Evolutionary conservation across 2,888 invertebrate species (phyloP), one percentile per base, ranked within the genome.

Genomic region (Nomada goodeniana): DNA sequence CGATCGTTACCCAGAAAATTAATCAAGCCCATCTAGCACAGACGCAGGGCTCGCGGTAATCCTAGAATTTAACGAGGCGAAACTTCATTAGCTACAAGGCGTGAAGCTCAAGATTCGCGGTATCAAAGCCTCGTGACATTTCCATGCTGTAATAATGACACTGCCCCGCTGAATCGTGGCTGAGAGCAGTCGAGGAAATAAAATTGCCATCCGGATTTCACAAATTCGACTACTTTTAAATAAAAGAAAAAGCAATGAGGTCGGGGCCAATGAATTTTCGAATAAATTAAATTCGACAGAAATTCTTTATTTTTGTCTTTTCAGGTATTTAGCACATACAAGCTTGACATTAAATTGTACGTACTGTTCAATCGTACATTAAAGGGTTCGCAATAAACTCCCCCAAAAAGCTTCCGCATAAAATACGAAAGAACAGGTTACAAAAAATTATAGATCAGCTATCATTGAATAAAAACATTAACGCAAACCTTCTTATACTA

Each of bases 21-120:
- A 88, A 88, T 88, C 88, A 86, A 82, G 69, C 82, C 59, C 70
- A 83, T 86, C 79, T 86, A 70, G 72, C 76, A 50, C 63, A 63
- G 65, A 26, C 69, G 47, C 73, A 67, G 71, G 82, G 72, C 70
- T 68, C 80, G 42, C 72, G 83, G 83, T 78, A 86, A 84, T 73
- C 83, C 73, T 84, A 85, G 79, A 86, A 80, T 67, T 74, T 87
- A 90, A 90, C 88, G 89, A 90, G 85, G 85, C 82, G 86, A 85
- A 87, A 89, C 88, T 89, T 89, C 83, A 88, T 90, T 89, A 88
- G 73, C 87, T 78, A 85, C 85, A 81, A 88, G 86, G 85, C 74
- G 87, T 75, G 73, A 86, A 82, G 60, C 69, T 68, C 82, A 82
- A 42, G 67, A 85, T 80, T 87, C 69, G 57, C 55, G n/a, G 26